These are phyloP conservation scores for Monodelphis domestica DNA, from an alignment of 2,797 vertebrate species.

Conservation along the genomic window DNA sequence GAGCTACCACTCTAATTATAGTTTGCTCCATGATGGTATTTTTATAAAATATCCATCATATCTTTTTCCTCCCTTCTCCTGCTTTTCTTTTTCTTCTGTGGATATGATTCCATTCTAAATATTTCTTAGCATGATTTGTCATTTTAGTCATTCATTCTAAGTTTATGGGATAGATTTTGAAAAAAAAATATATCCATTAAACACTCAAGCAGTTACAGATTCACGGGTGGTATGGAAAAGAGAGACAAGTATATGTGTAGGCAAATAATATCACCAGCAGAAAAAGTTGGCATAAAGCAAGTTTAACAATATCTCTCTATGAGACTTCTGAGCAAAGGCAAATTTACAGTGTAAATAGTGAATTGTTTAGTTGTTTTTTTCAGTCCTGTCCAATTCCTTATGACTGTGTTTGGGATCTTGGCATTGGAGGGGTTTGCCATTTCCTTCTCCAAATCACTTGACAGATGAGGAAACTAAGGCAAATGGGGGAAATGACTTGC, in stretches of 20 bases:
- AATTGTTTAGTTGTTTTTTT: conserved; percentile 29
- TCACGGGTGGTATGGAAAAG: conserved; percentile 55
- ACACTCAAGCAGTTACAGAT: conserved; percentile 56
- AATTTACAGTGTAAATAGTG: conserved; percentile 3
- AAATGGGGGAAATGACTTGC: too few relatives aligned
- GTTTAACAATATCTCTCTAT: conserved; percentile 1
- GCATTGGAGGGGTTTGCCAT: too few relatives aligned
- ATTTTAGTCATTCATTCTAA: conserved; percentile 50
- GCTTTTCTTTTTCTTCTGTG: neutral
- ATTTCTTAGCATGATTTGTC: neutral
- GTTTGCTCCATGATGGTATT: conserved; percentile 51
- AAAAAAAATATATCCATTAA: conserved; percentile 69
- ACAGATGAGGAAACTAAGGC: too few relatives aligned
- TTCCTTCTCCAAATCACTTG: too few relatives aligned
- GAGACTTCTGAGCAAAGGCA: conserved; percentile 29
- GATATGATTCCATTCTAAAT: neutral
- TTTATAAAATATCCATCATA: conserved; percentile 66
- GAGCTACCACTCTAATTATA: conserved; percentile 36
- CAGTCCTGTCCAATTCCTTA: conserved; percentile 35
- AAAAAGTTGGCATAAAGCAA: conserved; percentile 33
- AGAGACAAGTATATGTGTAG: conserved; percentile 6
- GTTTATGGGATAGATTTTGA: conserved; percentile 54
- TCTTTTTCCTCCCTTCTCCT: conserved; percentile 38
- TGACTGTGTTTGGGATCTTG: neutral
- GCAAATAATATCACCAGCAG: conserved; percentile 25